Percentiles rank a stretch among this genome's conserved stretches.
These are phyloP conservation scores for Prionace glauca DNA, from an alignment of 2,797 vertebrate species.

Conservation along the genomic window DNA sequence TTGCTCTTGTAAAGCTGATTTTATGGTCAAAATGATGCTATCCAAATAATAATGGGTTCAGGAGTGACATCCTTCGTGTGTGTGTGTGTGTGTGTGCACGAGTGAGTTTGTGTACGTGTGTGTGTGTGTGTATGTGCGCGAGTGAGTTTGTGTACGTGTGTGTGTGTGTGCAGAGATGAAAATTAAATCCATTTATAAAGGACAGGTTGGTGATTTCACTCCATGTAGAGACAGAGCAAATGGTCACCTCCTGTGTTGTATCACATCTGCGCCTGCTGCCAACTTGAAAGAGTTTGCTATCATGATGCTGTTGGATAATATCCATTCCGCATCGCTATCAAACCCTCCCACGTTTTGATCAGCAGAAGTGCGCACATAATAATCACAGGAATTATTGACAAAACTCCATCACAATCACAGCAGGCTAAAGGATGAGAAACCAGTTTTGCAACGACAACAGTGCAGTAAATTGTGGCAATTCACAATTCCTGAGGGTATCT, in stretches of 20 bases:
- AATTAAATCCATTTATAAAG: background rate
- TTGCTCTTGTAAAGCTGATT: background rate
- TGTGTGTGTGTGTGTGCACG: no score
- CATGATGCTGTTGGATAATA: background rate
- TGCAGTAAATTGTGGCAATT: background rate
- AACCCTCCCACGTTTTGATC: background rate
- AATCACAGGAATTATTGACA: conserved; percentile 11
- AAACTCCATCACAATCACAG: background rate
- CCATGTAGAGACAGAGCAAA: background rate
- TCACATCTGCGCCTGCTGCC: background rate
- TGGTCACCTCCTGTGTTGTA: background rate
- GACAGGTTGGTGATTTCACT: background rate
- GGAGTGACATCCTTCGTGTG: background rate
- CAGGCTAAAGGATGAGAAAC: background rate
- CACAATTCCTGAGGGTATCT: background rate
- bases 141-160: no score
- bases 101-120: no score
- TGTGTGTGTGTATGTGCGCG: no score
- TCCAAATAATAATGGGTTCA: background rate
- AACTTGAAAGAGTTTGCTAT: background rate
- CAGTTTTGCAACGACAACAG: background rate
- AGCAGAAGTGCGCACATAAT: background rate
- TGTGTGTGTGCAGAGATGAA: background rate
- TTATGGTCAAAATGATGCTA: background rate
- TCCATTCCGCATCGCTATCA: background rate